A percentile compares a stretch with the other conserved stretches of the same genome.
Conservation (phyloP, 2,888 invertebrate species). For the Pseudococcus longispinus region DNA sequence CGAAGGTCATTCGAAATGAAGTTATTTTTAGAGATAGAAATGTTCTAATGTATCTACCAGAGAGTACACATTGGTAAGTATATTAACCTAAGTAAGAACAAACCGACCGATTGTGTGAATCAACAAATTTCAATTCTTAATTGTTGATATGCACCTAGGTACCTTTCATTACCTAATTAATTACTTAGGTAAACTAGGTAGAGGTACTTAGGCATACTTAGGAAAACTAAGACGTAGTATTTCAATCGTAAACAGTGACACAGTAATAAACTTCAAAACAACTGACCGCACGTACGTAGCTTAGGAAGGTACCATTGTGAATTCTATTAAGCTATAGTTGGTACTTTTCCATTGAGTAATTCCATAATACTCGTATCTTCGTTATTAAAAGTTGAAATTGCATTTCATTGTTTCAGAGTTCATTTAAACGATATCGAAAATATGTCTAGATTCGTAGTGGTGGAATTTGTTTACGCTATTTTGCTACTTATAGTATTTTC, state of each 20-base stretch:
- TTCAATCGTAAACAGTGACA: not conserved
- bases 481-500: slow-evolving; percentile 62
- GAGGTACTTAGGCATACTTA: not conserved
- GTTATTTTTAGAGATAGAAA: too few species aligned
- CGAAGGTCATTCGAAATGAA: too few species aligned
- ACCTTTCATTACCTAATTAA: too few species aligned
- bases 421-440: too few species aligned
- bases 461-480: not conserved
- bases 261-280: not conserved
- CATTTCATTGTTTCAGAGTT: not conserved
- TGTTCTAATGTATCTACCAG: too few species aligned
- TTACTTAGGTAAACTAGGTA: not conserved
- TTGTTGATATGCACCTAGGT: too few species aligned
- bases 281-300: not conserved
- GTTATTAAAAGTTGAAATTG: not conserved
- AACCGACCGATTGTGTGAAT: too few species aligned
- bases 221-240: not conserved
- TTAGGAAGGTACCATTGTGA: too few species aligned
- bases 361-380: not conserved
- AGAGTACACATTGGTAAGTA: too few species aligned
- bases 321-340: not conserved
- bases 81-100: too few species aligned
- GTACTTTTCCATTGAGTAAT: not conserved
- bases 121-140: too few species aligned
- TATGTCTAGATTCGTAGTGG: too few species aligned